Evolutionary conservation across 2,113 vertebrate species (phyloP).

Genomic region (Polyodon spathula): DNA sequence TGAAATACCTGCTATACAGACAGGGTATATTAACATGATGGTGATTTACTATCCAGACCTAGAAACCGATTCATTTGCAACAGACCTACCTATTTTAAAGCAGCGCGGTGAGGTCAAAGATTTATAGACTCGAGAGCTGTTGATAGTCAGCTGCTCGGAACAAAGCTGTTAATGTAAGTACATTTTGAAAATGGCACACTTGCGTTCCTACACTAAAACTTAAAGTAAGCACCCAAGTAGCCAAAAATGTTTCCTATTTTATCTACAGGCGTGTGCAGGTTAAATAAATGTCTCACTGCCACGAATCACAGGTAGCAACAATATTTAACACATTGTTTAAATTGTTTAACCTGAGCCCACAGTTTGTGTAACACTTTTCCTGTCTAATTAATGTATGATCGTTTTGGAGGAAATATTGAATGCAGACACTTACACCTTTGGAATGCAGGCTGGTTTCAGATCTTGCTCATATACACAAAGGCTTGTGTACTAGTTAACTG

Average conservation of each 20-base stretch:
- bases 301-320: not conserved
- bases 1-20: not conserved
- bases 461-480: not conserved
- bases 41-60: constrained; percentile 2
- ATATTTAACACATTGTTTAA: constrained; percentile 11
- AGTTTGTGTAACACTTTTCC: not conserved
- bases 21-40: constrained; percentile 3
- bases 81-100: constrained; percentile 15
- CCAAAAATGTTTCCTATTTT: constrained; percentile 29
- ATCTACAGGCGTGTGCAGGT: constrained; percentile 12
- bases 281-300: constrained; percentile 20
- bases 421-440: not conserved
- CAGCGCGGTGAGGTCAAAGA: constrained; percentile 9
- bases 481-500: not conserved
- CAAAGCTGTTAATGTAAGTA: not conserved
- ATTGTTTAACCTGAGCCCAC: constrained; percentile 8
- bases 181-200: no score
- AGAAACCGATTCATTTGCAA: constrained; percentile 13
- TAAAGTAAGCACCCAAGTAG: no score
- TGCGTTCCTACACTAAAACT: no score
- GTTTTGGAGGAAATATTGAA: not conserved
- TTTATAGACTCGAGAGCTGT: not conserved
- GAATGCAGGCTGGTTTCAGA: not conserved
- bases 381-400: not conserved
- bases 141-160: not conserved